phyloP scores from a whole-genome alignment of 64 coral and sea anemone genomes.

The Anthopleura sola region DNA sequence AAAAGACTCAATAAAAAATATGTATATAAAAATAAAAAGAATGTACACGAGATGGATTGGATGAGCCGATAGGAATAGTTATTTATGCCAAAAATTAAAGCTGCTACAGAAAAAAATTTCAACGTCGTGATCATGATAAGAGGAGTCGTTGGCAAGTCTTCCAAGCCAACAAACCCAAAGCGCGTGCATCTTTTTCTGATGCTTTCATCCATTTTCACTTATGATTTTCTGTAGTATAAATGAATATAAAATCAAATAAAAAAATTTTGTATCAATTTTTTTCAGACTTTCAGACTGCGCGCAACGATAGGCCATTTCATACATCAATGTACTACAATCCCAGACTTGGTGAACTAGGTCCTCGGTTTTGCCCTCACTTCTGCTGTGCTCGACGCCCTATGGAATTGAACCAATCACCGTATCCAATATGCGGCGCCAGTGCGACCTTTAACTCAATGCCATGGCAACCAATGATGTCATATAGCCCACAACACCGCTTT shows the following conservation, averaged over 20 bases:
- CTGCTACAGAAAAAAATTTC: too few species aligned
- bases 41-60: too few species aligned
- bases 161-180: too few species aligned
- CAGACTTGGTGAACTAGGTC: neutral
- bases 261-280: neutral
- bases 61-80: too few species aligned
- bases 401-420: neutral
- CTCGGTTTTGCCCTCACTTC: neutral
- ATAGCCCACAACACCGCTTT: neutral
- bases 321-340: neutral
- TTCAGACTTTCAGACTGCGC: neutral
- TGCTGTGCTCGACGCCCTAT: neutral
- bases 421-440: neutral
- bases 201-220: too few species aligned
- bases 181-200: too few species aligned
- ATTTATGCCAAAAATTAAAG: too few species aligned
- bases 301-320: neutral
- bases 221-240: too few species aligned
- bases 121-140: too few species aligned
- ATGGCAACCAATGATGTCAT: slow-evolving; percentile 1
- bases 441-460: neutral
- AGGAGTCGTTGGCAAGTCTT: too few species aligned
- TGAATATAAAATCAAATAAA: neutral
- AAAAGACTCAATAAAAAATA: too few species aligned
- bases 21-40: too few species aligned